Conservation (phyloP, 1,140 invertebrate genomes). For the Camponotus floridanus region DNA sequence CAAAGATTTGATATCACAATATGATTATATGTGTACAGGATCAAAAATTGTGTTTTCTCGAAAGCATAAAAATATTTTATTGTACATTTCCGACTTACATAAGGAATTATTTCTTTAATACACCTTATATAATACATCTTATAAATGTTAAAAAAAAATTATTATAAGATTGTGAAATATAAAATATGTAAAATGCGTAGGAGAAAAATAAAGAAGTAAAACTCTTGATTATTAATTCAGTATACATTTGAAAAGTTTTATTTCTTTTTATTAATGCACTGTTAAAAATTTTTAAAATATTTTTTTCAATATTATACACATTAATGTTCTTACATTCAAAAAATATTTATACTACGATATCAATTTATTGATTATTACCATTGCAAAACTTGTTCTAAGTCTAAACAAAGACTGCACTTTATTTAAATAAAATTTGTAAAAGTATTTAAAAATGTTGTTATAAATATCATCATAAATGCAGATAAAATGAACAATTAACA, state of each 20-base stretch:
- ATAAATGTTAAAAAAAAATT: too few species aligned
- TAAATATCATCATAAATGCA: constrained; percentile 18
- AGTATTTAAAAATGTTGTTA: neutral
- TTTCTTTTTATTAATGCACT: neutral
- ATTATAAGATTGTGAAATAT: neutral
- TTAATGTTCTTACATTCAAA: neutral
- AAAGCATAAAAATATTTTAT: too few species aligned
- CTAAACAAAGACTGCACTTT: neutral
- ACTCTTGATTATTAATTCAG: neutral
- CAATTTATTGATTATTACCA: neutral
- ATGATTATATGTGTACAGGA: neutral
- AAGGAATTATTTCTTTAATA: too few species aligned
- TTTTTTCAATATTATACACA: neutral
- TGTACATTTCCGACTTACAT: too few species aligned
- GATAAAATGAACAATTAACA: neutral
- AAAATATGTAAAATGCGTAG: neutral
- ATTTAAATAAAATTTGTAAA: neutral
- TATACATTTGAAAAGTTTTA: neutral
- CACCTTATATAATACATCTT: too few species aligned
- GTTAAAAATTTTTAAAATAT: constrained; percentile 10
- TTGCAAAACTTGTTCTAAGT: neutral
- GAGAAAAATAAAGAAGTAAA: neutral
- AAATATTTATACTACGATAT: too few species aligned
- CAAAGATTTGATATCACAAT: neutral
- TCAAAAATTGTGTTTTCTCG: too few species aligned